Evolutionary conservation across 2,797 vertebrate genomes (phyloP).

Genomic region (Lithobates sylvaticus): DNA sequence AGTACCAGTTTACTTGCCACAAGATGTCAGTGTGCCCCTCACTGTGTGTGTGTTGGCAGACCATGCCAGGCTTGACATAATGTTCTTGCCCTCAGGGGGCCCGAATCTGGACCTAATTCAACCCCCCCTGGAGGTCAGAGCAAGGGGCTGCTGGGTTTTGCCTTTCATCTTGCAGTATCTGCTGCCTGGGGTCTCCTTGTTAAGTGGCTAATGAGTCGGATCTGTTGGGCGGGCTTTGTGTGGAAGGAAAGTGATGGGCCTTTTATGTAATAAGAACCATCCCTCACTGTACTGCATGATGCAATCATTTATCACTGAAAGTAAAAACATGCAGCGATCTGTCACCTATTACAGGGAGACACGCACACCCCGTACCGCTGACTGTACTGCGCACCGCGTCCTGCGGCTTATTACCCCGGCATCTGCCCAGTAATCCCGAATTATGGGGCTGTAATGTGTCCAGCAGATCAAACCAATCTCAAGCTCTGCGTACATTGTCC

Average conservation of each 20-base stretch:
- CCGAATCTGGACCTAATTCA: slow-evolving; percentile 46
- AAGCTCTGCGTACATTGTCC: no score
- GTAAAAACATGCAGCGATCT: slow-evolving; percentile 8
- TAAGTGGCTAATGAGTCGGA: slow-evolving; percentile 42
- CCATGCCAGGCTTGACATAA: slow-evolving; percentile 11
- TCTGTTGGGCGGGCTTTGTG: slow-evolving; percentile 41
- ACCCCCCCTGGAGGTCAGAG: slow-evolving; percentile 24
- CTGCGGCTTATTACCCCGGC: not conserved
- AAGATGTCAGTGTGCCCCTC: slow-evolving; percentile 38
- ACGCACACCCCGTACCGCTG: not conserved
- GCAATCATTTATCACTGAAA: slow-evolving; percentile 5
- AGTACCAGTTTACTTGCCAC: not conserved
- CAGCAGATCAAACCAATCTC: no score
- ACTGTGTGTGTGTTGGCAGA: not conserved
- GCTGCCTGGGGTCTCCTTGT: not conserved
- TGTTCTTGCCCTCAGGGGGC: slow-evolving; percentile 13
- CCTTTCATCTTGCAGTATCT: slow-evolving; percentile 46
- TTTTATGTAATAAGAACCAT: slow-evolving; percentile 8
- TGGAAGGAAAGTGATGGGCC: slow-evolving; percentile 2
- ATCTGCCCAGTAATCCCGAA: not conserved
- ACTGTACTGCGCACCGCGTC: not conserved
- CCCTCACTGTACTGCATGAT: slow-evolving; percentile 17
- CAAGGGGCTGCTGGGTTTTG: slow-evolving; percentile 12
- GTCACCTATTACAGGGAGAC: slow-evolving; percentile 6
- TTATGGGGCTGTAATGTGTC: not conserved